Evolutionary conservation across 2,113 vertebrate species (phyloP).

Genomic region (Ptyas mucosa): DNA sequence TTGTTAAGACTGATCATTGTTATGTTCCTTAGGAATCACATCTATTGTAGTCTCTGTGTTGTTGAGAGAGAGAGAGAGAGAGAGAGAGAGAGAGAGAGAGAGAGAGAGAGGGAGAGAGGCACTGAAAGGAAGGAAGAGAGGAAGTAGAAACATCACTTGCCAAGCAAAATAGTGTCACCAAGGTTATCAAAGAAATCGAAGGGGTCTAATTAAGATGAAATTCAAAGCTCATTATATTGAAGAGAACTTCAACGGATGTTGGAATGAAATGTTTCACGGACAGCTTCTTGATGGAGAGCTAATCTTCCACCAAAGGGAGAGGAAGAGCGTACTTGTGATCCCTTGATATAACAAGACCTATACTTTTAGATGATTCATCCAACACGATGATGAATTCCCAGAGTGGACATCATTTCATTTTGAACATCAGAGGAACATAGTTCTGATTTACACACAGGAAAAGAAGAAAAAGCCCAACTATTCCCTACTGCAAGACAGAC

Average conservation of each 20-base stretch:
- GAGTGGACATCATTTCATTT: not conserved
- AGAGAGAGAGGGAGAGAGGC: too few relatives aligned
- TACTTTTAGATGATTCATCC: not conserved
- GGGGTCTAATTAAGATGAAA: slow-evolving; percentile 51
- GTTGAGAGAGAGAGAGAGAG: slow-evolving; percentile 43
- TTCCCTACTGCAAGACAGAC: not conserved
- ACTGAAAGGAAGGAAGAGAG: slow-evolving; percentile 17
- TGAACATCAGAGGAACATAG: not conserved
- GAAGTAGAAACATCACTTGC: not conserved
- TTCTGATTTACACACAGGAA: not conserved
- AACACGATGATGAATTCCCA: not conserved
- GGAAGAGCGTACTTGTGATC: not conserved
- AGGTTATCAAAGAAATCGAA: slow-evolving; percentile 8
- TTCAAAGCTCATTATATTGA: slow-evolving; percentile 52
- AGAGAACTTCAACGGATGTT: slow-evolving; percentile 22
- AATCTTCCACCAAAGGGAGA: not conserved
- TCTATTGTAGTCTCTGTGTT: not conserved
- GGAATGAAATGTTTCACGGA: not conserved
- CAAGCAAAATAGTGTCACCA: slow-evolving; percentile 41
- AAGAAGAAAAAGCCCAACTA: not conserved
- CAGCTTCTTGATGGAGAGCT: not conserved
- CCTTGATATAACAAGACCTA: not conserved
- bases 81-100: too few relatives aligned
- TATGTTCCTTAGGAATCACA: not conserved
- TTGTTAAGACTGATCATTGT: not conserved